These are phyloP conservation scores for Chascanopsetta lugubris DNA, from an alignment of 2,113 vertebrate genomes.

Conservation along the genomic window DNA sequence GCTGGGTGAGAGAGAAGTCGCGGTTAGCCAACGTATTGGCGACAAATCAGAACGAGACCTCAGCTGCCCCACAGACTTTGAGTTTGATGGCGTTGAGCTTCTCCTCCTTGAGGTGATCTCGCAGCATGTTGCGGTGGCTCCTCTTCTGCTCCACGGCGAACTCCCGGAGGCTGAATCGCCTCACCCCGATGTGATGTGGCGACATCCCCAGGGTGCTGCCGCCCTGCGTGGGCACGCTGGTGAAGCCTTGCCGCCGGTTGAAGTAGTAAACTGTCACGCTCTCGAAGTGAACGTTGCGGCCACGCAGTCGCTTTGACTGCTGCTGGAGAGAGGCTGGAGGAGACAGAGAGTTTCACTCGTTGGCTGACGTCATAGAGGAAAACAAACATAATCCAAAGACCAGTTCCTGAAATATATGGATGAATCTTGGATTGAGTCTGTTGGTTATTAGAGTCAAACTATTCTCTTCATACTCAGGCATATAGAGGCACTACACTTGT, in stretches of 20 bases:
- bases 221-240: conserved; percentile 93
- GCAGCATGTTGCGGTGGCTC: conserved; percentile 90
- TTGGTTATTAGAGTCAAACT: too few species aligned
- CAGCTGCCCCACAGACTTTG: conserved; percentile 80
- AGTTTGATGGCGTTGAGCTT: conserved; percentile 91
- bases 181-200: conserved; percentile 88
- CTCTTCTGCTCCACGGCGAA: conserved; percentile 91
- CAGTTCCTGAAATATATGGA: too few species aligned
- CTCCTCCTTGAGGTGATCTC: conserved; percentile 90
- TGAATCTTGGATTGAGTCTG: too few species aligned
- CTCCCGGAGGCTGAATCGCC: conserved; percentile 90
- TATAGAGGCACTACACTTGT: too few species aligned
- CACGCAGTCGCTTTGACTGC: conserved; percentile 87
- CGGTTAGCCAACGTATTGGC: too few species aligned
- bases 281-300: conserved; percentile 91
- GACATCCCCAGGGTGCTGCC: conserved; percentile 95
- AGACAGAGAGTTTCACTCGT: conserved; percentile 7
- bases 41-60: neutral
- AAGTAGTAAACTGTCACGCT: conserved; percentile 96
- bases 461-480: too few species aligned
- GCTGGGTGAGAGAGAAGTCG: conserved; percentile 70
- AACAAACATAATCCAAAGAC: too few species aligned
- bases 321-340: conserved; percentile 83
- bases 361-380: too few species aligned
- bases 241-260: conserved; percentile 91